phyloP scores from a whole-genome alignment of 2,888 invertebrate genomes.

The Endomychus coccineus region DNA sequence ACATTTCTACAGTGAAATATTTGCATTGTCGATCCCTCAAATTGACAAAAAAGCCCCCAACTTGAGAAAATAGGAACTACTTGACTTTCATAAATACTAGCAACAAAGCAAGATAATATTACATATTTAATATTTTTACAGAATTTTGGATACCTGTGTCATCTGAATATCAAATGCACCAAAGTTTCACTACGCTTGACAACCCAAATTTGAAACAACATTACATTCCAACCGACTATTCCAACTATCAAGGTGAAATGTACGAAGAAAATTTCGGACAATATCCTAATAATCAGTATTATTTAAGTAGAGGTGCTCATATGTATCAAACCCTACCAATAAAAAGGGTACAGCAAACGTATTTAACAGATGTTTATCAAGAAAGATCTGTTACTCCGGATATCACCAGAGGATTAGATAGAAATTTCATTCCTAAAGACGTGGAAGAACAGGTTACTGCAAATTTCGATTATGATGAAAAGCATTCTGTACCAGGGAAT shows the following conservation, averaged over 20 bases:
- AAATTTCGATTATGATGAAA: slow-evolving; percentile 9
- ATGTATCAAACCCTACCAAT: slow-evolving; percentile 44
- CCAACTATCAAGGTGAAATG: slow-evolving; percentile 9
- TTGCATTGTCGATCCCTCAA: too few relatives aligned
- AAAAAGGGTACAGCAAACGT: slow-evolving; percentile 42
- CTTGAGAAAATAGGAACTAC: too few relatives aligned
- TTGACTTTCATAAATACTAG: too few relatives aligned
- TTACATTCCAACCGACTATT: slow-evolving; percentile 8
- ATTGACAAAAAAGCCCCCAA: too few relatives aligned
- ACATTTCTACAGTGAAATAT: too few relatives aligned
- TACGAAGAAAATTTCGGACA: slow-evolving; percentile 22
- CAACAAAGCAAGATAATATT: too few relatives aligned
- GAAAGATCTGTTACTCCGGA: slow-evolving; percentile 48
- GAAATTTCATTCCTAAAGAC: slow-evolving; percentile 17
- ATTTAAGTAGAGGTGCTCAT: slow-evolving; percentile 26
- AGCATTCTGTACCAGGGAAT: slow-evolving; percentile 4
- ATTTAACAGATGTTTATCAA: slow-evolving; percentile 37
- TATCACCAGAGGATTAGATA: slow-evolving; percentile 45
- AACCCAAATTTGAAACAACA: slow-evolving; percentile 8
- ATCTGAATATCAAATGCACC: slow-evolving; percentile 28
- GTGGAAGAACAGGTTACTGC: slow-evolving; percentile 8
- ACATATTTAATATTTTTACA: slow-evolving; percentile 34
- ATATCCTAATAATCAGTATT: slow-evolving; percentile 27
- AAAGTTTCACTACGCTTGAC: slow-evolving; percentile 5
- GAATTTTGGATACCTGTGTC: too few relatives aligned